phyloP scores from a whole-genome alignment of 2,888 invertebrate genomes.

The Drosophila pullipes region DNA sequence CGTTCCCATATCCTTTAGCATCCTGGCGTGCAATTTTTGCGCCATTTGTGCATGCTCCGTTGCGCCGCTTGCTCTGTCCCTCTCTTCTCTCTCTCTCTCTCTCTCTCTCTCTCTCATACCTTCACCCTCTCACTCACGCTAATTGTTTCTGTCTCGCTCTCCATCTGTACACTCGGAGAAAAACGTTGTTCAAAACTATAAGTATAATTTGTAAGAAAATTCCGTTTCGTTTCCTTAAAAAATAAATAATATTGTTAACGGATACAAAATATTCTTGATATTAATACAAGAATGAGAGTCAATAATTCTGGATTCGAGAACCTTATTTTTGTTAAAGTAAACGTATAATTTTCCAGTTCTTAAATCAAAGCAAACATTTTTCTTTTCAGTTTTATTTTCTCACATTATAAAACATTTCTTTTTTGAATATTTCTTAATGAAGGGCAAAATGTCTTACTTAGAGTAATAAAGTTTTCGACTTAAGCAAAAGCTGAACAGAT shows the following conservation, averaged over 20 bases:
- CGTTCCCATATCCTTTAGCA: conserved; percentile 55
- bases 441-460: neutral
- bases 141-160: neutral
- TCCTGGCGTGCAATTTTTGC: conserved; percentile 70
- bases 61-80: neutral
- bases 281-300: neutral
- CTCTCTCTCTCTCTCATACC: neutral
- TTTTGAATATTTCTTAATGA: neutral
- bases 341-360: neutral
- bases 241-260: neutral
- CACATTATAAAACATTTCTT: neutral
- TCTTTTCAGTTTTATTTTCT: neutral
- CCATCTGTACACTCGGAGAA: neutral
- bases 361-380: neutral
- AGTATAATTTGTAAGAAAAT: neutral
- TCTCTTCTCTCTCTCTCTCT: conserved; percentile 4
- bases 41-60: conserved; percentile 60
- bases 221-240: neutral
- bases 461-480: neutral
- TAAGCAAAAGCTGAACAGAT: neutral
- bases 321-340: neutral
- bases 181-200: neutral
- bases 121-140: neutral
- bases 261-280: neutral
- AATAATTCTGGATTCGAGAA: neutral